Percentiles rank a stretch among this genome's conserved stretches.
Evolutionary conservation across 1,140 invertebrate species (phyloP).

Genomic region (Ips nitidus): DNA sequence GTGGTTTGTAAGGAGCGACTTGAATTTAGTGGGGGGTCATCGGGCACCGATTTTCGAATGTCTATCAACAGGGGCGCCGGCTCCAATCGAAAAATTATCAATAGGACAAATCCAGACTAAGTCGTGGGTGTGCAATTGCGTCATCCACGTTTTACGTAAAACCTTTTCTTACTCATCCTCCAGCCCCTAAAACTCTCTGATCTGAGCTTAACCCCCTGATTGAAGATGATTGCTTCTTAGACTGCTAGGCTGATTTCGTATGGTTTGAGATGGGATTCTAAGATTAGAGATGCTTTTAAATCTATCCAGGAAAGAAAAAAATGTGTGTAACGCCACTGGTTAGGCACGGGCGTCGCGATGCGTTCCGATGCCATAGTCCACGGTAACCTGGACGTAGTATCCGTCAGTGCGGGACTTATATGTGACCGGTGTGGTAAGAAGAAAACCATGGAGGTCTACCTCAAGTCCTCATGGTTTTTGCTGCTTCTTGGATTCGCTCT

Average conservation of each 20-base stretch:
- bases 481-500: conserved; percentile 50
- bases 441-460: conserved; percentile 51
- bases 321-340: conserved; percentile 19
- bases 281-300: too few species aligned
- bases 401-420: conserved; percentile 50
- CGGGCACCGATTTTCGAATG: conserved; percentile 34
- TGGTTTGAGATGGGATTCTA: not conserved
- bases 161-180: not conserved
- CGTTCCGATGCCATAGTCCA: conserved; percentile 41
- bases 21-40: conserved; percentile 40
- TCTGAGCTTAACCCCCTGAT: too few species aligned
- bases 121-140: not conserved
- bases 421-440: conserved; percentile 50
- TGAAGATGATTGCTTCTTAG: too few species aligned
- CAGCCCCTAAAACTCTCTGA: too few species aligned
- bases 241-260: too few species aligned
- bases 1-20: conserved; percentile 33
- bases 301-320: not conserved
- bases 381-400: conserved; percentile 42
- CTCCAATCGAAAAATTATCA: conserved; percentile 6
- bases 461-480: conserved; percentile 50
- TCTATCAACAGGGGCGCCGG: conserved; percentile 27
- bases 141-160: not conserved
- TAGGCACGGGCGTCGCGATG: conserved; percentile 38
- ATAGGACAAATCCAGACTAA: conserved; percentile 2